Percentiles rank a stretch among this genome's conserved stretches.
These are phyloP conservation scores for Glandiceps talaboti DNA, from an alignment of 53 echinoderm and acorn worm species.

Conservation along the genomic window DNA sequence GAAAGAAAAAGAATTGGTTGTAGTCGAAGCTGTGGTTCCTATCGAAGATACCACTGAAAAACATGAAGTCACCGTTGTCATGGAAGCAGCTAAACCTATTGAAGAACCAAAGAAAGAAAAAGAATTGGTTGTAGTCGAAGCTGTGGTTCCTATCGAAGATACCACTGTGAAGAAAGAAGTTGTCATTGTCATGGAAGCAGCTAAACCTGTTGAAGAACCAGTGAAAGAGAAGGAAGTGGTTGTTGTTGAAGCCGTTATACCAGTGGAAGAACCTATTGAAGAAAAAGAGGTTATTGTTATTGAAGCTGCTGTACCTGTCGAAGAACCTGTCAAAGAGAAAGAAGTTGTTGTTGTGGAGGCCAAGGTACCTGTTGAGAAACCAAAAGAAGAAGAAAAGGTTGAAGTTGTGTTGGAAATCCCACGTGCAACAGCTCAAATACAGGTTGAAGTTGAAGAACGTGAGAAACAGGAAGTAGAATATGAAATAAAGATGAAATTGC, in stretches of 20 bases:
- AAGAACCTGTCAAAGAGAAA: neutral
- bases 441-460: neutral
- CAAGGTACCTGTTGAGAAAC: neutral
- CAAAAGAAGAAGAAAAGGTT: constrained; percentile 8
- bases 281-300: too few species aligned
- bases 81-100: neutral
- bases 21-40: too few species aligned
- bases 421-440: neutral
- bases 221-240: constrained; percentile 13
- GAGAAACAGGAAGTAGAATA: constrained; percentile 10
- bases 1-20: too few species aligned
- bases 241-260: neutral
- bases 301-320: neutral
- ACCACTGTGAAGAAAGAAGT: neutral
- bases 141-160: neutral
- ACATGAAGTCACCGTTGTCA: too few species aligned
- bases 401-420: constrained; percentile 9
- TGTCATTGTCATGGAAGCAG: neutral
- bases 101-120: too few species aligned
- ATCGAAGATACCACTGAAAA: neutral
- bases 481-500: neutral
- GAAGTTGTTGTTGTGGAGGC: constrained; percentile 2
- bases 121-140: neutral
- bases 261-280: too few species aligned
- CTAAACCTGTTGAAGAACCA: neutral